Conservation (phyloP, 2,888 invertebrate genomes). For the Caenorhabditis sinica region DNA sequence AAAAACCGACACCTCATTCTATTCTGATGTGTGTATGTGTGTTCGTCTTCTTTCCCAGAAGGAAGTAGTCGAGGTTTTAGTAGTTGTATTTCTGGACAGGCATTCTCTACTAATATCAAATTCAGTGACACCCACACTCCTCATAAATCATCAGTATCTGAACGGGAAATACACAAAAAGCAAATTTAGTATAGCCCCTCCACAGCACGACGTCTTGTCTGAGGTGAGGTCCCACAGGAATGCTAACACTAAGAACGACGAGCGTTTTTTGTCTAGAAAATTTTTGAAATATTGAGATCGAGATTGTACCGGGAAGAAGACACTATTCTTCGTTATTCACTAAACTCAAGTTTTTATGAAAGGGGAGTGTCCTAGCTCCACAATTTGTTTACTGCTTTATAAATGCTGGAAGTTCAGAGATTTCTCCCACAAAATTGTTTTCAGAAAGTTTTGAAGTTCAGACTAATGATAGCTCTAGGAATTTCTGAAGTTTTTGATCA, state of each 20-base stretch:
- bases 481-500: neutral
- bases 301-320: conserved; percentile 7
- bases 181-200: conserved; percentile 35
- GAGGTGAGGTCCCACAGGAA: conserved; percentile 34
- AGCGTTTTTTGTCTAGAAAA: conserved; percentile 7
- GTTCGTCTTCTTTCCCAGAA: neutral
- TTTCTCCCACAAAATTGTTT: neutral
- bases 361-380: neutral
- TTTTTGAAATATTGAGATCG: conserved; percentile 24
- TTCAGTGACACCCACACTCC: conserved; percentile 34
- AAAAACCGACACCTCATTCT: neutral
- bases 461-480: conserved; percentile 8
- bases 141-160: conserved; percentile 45
- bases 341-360: neutral
- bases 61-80: neutral
- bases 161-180: conserved; percentile 8
- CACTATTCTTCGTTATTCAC: conserved; percentile 25
- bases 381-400: conserved; percentile 1
- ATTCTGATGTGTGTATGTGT: neutral
- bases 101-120: conserved; percentile 20
- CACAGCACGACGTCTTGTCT: neutral
- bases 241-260: conserved; percentile 1
- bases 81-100: neutral
- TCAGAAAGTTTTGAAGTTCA: neutral
- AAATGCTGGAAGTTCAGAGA: neutral